Evolutionary conservation across 2,888 invertebrate species (phyloP), one percentile per base, ranked within the genome.

Genomic region (Leuctra nigra): DNA sequence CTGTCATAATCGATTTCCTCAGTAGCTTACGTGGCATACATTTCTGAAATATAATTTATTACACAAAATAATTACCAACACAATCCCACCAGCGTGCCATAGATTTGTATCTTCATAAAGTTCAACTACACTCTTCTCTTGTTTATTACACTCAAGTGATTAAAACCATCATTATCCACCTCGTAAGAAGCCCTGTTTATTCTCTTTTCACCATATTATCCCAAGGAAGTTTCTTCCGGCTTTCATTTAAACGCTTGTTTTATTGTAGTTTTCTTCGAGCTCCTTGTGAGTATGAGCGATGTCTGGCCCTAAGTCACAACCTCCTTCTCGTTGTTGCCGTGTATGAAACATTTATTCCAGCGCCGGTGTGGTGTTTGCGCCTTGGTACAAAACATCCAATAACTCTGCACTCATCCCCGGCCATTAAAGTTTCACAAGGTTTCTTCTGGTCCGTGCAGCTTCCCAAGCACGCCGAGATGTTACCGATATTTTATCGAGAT

Each of bases 381-480:
- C 50, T 18, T 9, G 11, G 33, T 50, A 50, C 50, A 53, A 53
- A 57, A 57, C 57, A 53, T 52, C 53, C 53, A 57, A 57, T 57
- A 57, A 57, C 53, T 57, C 57, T 47, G 33, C 53, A 56, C 53
- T 56, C 50, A 50, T 50, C 35, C 50, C 33, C 18, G 48, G 24
- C 47, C 57, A 57, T 57, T 57, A 57, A 57, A 53, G 35, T 53
- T 57, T 53, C 53, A 57, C 47, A 24, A 53, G 36, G 24, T 46
- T 53, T 46, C 44, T 53, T 53, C 23, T 35, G 29, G 29, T 20
- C 50, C 35, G 20, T 35, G n/a, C 50, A n/a, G 50, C 20, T 22
- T 50, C 44, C 2, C 29, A 11, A 7, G 6, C 11, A n/a, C 44
- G 13, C 22, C 33, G 18, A 18, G 29, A 50, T 33, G 33, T 23